These are phyloP conservation scores for Limnephilus rhombicus DNA, from an alignment of 2,888 invertebrate species.

Conservation along the genomic window DNA sequence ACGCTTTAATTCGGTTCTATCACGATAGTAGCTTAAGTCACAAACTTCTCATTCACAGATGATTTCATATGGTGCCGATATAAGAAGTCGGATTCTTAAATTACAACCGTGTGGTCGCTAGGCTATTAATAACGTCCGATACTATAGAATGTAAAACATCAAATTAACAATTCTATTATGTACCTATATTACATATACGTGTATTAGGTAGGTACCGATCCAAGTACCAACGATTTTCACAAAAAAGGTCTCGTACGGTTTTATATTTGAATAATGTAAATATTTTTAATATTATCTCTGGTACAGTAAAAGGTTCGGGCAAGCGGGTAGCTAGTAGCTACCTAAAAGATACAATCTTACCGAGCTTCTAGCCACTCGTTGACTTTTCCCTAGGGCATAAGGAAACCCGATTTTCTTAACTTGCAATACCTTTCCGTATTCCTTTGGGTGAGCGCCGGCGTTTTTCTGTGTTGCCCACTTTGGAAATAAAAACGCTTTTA, in stretches of 20 bases:
- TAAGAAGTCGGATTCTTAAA: too few relatives aligned
- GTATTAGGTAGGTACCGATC: neutral
- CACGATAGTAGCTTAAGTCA: too few relatives aligned
- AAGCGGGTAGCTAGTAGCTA: neutral
- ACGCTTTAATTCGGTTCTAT: too few relatives aligned
- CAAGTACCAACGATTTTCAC: neutral
- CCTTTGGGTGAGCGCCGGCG: constrained; percentile 43
- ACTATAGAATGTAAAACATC: neutral
- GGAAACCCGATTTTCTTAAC: constrained; percentile 62
- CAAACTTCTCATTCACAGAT: too few relatives aligned
- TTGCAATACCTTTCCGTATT: constrained; percentile 56
- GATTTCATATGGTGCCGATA: too few relatives aligned
- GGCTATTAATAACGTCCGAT: too few relatives aligned
- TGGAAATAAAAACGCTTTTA: constrained; percentile 65
- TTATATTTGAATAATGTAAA: neutral
- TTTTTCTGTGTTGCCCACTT: constrained; percentile 54
- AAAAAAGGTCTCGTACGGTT: neutral
- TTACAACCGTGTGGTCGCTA: too few relatives aligned
- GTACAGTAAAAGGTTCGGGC: constrained; percentile 21
- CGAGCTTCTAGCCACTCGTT: constrained; percentile 6
- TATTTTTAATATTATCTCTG: constrained; percentile 17
- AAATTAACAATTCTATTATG: neutral
- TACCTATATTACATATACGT: too few relatives aligned
- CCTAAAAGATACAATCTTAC: constrained; percentile 26
- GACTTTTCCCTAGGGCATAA: constrained; percentile 44